Percentiles rank a stretch among this genome's conserved stretches.
These are phyloP conservation scores for Sinosuthora webbiana DNA, from an alignment of 2,113 vertebrate species.

Conservation along the genomic window DNA sequence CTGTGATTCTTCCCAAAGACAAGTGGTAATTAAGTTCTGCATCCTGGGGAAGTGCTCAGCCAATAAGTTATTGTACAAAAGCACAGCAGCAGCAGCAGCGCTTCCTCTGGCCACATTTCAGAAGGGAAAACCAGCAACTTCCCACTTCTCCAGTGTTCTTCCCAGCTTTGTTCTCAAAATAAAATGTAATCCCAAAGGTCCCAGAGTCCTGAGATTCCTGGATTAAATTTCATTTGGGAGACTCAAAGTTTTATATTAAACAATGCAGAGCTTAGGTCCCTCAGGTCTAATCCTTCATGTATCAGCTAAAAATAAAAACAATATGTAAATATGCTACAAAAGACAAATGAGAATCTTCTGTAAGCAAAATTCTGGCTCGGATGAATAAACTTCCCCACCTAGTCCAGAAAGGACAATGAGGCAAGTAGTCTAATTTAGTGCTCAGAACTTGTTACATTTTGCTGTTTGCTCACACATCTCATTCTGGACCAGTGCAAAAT, in stretches of 20 bases:
- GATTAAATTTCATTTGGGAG: background rate
- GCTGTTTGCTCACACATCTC: background rate
- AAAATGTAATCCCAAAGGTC: background rate
- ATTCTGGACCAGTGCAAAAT: background rate
- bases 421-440: background rate
- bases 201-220: background rate
- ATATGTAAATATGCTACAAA: background rate
- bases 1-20: background rate
- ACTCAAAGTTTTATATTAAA: background rate
- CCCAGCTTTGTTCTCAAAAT: slow-evolving; percentile 24
- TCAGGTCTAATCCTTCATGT: background rate
- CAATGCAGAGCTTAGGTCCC: background rate
- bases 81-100: background rate
- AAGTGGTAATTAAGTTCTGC: background rate
- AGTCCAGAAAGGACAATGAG: background rate
- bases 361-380: background rate
- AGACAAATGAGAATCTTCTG: background rate
- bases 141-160: background rate
- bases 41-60: background rate
- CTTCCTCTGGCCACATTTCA: background rate
- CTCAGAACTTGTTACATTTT: background rate
- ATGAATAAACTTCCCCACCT: background rate
- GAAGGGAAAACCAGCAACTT: background rate
- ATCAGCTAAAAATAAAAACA: background rate
- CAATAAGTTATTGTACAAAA: background rate